Evolutionary conservation across 2,113 vertebrate genomes (phyloP).

Genomic region (Myrmecophaga tridactyla): DNA sequence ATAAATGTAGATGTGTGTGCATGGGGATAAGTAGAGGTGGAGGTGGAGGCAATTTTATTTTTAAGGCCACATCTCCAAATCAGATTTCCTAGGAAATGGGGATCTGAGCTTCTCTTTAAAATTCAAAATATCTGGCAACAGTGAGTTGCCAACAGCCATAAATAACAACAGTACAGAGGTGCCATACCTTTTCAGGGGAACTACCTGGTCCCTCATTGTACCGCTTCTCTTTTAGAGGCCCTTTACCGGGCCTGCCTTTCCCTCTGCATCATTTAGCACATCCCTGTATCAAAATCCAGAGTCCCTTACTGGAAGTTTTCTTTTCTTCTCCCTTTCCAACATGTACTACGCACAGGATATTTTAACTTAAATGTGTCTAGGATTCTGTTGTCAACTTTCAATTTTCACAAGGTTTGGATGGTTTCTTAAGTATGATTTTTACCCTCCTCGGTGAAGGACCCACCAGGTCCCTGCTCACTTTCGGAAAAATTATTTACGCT

Average conservation of each 20-base stretch:
- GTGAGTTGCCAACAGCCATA: not conserved
- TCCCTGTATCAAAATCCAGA: not conserved
- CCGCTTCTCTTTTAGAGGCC: not conserved
- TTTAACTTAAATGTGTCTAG: not conserved
- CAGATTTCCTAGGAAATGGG: not conserved
- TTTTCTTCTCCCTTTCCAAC: not conserved
- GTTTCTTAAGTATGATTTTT: not conserved
- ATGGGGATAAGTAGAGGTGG: too few relatives aligned
- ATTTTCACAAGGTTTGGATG: not conserved
- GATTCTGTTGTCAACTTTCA: not conserved
- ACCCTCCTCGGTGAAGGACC: too few relatives aligned
- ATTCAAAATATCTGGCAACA: not conserved
- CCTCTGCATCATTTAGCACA: not conserved
- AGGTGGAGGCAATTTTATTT: not conserved
- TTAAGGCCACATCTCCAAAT: not conserved
- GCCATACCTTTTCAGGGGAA: rapidly evolving
- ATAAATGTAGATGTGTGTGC: rapidly evolving
- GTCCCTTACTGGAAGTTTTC: not conserved
- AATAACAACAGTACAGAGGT: not conserved
- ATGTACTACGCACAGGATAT: not conserved
- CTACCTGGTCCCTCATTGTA: rapidly evolving
- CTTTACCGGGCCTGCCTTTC: rapidly evolving
- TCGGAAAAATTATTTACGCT: not conserved
- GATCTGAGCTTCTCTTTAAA: not conserved
- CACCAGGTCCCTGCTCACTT: not conserved